Evolutionary conservation across 2,113 vertebrate species (phyloP).

Genomic region (Thunnus maccoyii): DNA sequence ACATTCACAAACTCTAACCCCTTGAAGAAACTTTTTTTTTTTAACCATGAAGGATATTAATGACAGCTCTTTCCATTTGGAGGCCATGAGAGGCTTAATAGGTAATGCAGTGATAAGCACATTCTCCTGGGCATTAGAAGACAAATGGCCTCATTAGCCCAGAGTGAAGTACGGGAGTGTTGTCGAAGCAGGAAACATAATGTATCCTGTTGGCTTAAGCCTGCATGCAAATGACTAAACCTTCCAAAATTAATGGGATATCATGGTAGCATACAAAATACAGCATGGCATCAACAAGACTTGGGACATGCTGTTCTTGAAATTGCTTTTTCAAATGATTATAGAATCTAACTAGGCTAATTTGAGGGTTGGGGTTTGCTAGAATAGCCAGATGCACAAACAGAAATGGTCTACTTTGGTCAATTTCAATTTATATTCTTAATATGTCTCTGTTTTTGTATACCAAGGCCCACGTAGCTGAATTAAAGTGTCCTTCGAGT

Average conservation of each 20-base stretch:
- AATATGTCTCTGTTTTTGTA: not conserved
- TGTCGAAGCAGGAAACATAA: constrained; percentile 71
- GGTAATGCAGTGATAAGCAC: constrained; percentile 74
- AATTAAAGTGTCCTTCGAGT: not conserved
- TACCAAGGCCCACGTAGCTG: not conserved
- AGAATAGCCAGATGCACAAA: not conserved
- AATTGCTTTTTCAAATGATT: constrained; percentile 34
- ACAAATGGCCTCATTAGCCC: constrained; percentile 80
- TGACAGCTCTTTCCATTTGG: constrained; percentile 61
- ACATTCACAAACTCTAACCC: not conserved
- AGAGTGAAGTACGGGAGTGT: constrained; percentile 61
- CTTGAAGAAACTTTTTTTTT: constrained; percentile 23
- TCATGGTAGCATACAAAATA: constrained; percentile 46
- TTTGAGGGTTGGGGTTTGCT: constrained; percentile 22
- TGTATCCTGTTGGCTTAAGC: constrained; percentile 67
- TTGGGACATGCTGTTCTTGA: constrained; percentile 43
- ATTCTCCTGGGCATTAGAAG: constrained; percentile 68
- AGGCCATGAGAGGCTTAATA: constrained; percentile 59
- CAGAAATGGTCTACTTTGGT: not conserved
- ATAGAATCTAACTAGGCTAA: constrained; percentile 44
- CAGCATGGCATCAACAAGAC: constrained; percentile 32
- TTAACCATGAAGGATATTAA: constrained; percentile 68
- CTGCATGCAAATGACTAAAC: constrained; percentile 64
- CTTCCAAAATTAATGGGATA: constrained; percentile 63
- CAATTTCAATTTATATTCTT: not conserved